These are phyloP conservation scores for Polydrusus cervinus DNA, from an alignment of 2,888 invertebrate genomes.

Conservation along the genomic window DNA sequence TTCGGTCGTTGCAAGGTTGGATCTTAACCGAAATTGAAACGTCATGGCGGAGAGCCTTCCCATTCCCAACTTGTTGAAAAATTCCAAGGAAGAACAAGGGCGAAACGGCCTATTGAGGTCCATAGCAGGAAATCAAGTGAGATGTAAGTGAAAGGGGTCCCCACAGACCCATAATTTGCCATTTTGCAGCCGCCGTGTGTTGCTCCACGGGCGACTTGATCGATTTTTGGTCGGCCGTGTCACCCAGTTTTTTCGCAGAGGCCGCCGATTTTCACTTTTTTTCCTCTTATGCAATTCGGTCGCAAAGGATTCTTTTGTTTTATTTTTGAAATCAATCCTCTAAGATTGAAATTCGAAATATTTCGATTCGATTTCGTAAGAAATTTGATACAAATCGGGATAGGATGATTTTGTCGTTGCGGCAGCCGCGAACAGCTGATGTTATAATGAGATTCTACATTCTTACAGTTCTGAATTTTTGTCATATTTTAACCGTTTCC, in stretches of 20 bases:
- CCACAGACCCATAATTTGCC: neutral
- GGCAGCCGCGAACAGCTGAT: conserved; percentile 37
- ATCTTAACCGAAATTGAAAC: conserved; percentile 50
- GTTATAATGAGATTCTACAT: conserved; percentile 40
- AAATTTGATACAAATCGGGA: conserved; percentile 4
- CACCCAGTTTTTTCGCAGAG: conserved; percentile 43
- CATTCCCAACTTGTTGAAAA: conserved; percentile 54
- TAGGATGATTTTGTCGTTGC: conserved; percentile 10
- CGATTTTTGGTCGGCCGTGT: conserved; percentile 44
- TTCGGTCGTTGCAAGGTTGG: conserved; percentile 31
- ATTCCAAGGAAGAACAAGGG: conserved; percentile 40
- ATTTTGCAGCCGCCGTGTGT: conserved; percentile 21
- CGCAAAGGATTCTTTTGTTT: conserved; percentile 38
- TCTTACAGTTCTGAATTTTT: conserved; percentile 26
- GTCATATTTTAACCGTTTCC: conserved; percentile 3
- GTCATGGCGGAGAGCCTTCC: conserved; percentile 55
- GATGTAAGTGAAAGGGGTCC: conserved; percentile 56
- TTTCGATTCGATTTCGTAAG: conserved; percentile 4
- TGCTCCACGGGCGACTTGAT: conserved; percentile 34
- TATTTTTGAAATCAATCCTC: conserved; percentile 28
- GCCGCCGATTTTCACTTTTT: conserved; percentile 39
- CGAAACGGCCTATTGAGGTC: conserved; percentile 51
- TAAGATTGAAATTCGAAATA: neutral
- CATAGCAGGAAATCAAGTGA: conserved; percentile 56
- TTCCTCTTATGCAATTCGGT: conserved; percentile 57